Evolutionary conservation across 2,113 vertebrate genomes (phyloP), one percentile per base, ranked within the genome.

Genomic region (Triplophysa siluroides): DNA sequence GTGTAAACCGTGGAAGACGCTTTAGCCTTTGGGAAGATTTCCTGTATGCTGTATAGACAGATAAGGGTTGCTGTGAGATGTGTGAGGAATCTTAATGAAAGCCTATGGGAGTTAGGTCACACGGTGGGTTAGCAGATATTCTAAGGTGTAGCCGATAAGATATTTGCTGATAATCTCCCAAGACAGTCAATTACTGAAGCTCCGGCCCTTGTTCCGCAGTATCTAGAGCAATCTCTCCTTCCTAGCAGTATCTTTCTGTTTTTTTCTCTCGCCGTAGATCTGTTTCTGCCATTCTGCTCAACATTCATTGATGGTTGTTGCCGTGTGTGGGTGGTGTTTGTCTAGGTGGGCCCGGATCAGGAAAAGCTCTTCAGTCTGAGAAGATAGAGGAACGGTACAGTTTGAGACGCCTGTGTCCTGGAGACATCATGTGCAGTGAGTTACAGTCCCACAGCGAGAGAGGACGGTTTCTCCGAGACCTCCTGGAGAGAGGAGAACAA

Each of bases 271-370:
- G 38, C 56, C 10, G 14, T 21, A 38, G 29, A 11, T 62, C 21
- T 18, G 2, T 26, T 24, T 64, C 26, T 52, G 26, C 65, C 6
- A 3, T 63, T 63, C 16, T 29, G 29, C 29, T 63, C 16, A 41
- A 1, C 8, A 24, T 4, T 69, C 21, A 24, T n/a, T 24, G 16
- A 67, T 29, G 18, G 18, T 19, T 60, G 45, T 63, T 18, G 38
- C 56, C 76, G 66, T 79, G 47, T 69, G 78, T 82, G 54, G 83
- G 70, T 77, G 73, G 83, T 64, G 33, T 33, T 19, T 21, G 9
- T 76, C 9, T 60, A 99, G 98, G 98, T 82, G 96, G 96, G 4
- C 96, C 97, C 0, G 94, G 93, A 68, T 98, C 97, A 43, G 97
- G 96, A 62, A 98, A 98, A 92, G 85, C 93, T 23, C 92, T 94